Percentiles rank a stretch among this genome's conserved stretches.
Conservation (phyloP, 2,113 vertebrate genomes). For the Clarias magur region DNA sequence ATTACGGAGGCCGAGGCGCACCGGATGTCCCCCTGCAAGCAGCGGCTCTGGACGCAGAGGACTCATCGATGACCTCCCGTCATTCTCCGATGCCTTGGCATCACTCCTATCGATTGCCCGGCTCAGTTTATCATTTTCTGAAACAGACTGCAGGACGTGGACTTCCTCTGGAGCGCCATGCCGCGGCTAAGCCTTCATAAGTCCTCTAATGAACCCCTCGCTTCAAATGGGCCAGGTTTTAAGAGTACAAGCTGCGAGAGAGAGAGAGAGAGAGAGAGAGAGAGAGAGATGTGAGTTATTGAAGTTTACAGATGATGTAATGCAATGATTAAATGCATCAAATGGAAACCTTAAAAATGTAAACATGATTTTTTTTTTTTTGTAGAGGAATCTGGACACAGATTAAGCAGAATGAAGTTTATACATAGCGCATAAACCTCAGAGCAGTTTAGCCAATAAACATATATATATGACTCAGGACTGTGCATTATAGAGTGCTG, state of each 20-base stretch:
- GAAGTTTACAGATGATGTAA: background rate
- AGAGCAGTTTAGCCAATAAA: too few relatives aligned
- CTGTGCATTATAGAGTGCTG: too few relatives aligned
- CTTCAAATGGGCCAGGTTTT: constrained; percentile 28
- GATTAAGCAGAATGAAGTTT: background rate
- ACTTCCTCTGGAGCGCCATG: constrained; percentile 46
- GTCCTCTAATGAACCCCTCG: constrained; percentile 52
- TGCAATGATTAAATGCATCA: background rate
- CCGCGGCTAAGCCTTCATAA: constrained; percentile 18
- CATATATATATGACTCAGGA: too few relatives aligned
- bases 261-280: constrained; percentile 12
- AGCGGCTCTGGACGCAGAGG: constrained; percentile 35
- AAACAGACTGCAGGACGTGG: constrained; percentile 42
- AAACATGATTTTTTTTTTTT: background rate
- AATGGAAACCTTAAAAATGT: background rate
- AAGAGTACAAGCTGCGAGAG: constrained; percentile 24
- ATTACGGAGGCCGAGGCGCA: constrained; percentile 48
- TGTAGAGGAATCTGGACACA: background rate
- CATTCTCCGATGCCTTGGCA: constrained; percentile 49
- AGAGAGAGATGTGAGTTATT: background rate
- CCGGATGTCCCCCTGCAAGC: constrained; percentile 52
- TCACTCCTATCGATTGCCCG: constrained; percentile 53
- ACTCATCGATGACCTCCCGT: constrained; percentile 53
- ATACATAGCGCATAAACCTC: background rate
- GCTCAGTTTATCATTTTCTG: constrained; percentile 48